Conservation (phyloP, 1,140 invertebrate species). For the Sinonovacula constricta region DNA sequence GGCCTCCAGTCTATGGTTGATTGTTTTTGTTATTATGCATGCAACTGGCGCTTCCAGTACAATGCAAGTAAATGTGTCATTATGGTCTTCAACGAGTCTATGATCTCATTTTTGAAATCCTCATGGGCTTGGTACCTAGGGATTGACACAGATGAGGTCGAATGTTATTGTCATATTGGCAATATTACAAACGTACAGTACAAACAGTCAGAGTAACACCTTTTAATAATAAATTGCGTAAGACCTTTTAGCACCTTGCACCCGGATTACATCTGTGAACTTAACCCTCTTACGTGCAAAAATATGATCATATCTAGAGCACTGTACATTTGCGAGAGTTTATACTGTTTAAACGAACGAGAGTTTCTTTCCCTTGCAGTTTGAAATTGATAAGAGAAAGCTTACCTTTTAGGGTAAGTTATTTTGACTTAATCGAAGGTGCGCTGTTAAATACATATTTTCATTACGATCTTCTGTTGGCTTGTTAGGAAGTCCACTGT, state of each 20-base stretch:
- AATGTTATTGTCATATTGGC: conserved; percentile 7
- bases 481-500: too few relatives aligned
- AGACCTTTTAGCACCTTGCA: conserved; percentile 3
- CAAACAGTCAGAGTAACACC: not conserved
- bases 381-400: not conserved
- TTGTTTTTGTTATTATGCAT: not conserved
- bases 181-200: not conserved
- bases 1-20: conserved; percentile 1
- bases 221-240: not conserved
- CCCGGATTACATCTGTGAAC: not conserved
- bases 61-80: conserved; percentile 14
- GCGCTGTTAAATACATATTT: conserved; percentile 2
- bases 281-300: not conserved
- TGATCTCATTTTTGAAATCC: too few relatives aligned
- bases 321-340: conserved; percentile 2
- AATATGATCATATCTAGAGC: not conserved
- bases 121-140: too few relatives aligned
- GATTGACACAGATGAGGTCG: too few relatives aligned
- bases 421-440: not conserved
- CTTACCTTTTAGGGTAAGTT: conserved; percentile 8
- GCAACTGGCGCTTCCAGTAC: not conserved
- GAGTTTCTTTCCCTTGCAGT: not conserved
- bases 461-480: not conserved
- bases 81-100: not conserved
- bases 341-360: too few relatives aligned